Percentiles rank a stretch among this genome's conserved stretches.
phyloP scores from a whole-genome alignment of 2,113 vertebrate genomes.

The Pseudorectes ferrugineus region DNA sequence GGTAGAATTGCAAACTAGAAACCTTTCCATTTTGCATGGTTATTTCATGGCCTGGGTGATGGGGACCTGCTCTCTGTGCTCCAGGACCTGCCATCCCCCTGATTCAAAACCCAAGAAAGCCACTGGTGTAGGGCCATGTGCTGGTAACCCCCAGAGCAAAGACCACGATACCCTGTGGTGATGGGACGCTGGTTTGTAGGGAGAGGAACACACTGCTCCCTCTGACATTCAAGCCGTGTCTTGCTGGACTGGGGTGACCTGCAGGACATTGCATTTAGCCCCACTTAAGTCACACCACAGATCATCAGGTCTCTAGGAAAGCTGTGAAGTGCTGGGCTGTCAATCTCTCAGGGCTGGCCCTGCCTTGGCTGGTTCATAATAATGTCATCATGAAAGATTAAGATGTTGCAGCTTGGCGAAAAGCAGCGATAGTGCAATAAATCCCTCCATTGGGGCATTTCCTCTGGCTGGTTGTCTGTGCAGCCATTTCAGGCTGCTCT shows the following conservation, averaged over 20 bases:
- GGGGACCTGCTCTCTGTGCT: not conserved
- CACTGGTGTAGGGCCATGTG: not conserved
- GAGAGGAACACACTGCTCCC: not conserved
- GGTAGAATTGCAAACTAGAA: not conserved
- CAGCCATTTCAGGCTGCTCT: not conserved
- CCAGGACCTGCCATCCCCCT: not conserved
- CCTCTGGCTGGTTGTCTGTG: not conserved
- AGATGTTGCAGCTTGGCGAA: not conserved
- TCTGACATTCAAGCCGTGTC: not conserved
- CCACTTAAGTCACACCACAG: not conserved
- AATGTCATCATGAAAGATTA: conserved; percentile 44
- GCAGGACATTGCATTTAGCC: not conserved
- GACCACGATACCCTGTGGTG: fast-evolving
- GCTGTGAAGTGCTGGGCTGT: fast-evolving
- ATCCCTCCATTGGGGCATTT: conserved; percentile 12
- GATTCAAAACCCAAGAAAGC: not conserved
- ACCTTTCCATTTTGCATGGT: not conserved
- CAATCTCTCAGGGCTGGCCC: not conserved
- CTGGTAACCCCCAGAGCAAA: not conserved
- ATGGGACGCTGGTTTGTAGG: not conserved
- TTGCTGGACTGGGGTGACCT: not conserved
- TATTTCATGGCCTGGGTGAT: not conserved
- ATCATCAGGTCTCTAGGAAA: not conserved
- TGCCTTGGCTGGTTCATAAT: not conserved
- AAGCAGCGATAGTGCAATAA: not conserved